Evolutionary conservation across 2,797 vertebrate genomes (phyloP).

Genomic region (Lagorchestes hirsutus): DNA sequence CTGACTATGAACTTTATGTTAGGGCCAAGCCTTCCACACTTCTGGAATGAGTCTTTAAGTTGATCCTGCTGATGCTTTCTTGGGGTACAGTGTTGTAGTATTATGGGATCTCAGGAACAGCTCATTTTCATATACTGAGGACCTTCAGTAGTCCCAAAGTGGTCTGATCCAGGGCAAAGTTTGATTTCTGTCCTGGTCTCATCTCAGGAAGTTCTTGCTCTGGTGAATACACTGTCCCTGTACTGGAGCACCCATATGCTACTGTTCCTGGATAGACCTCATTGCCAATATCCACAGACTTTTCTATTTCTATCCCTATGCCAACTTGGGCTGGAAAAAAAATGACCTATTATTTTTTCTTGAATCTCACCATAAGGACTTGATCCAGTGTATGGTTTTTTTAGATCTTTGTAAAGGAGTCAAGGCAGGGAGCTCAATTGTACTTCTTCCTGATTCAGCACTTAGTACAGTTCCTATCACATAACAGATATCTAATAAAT

Average conservation of each 20-base stretch:
- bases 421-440: too few relatives aligned
- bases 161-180: neutral
- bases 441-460: neutral
- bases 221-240: neutral
- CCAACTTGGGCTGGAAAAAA: neutral
- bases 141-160: neutral
- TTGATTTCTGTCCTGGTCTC: neutral
- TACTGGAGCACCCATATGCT: neutral
- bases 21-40: neutral
- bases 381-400: neutral
- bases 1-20: neutral
- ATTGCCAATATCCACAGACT: neutral
- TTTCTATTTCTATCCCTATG: neutral
- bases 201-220: neutral
- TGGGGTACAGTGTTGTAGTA: neutral
- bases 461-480: neutral
- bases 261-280: neutral
- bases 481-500: neutral
- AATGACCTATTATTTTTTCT: neutral
- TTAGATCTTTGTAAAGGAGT: neutral
- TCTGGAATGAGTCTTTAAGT: neutral
- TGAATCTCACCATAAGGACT: neutral
- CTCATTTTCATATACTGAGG: neutral
- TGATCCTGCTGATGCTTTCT: neutral
- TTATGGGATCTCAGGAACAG: neutral